Evolutionary conservation across 2,113 vertebrate species (phyloP), one percentile per base, ranked within the genome.

Genomic region (Forbesichthys agassizii): DNA sequence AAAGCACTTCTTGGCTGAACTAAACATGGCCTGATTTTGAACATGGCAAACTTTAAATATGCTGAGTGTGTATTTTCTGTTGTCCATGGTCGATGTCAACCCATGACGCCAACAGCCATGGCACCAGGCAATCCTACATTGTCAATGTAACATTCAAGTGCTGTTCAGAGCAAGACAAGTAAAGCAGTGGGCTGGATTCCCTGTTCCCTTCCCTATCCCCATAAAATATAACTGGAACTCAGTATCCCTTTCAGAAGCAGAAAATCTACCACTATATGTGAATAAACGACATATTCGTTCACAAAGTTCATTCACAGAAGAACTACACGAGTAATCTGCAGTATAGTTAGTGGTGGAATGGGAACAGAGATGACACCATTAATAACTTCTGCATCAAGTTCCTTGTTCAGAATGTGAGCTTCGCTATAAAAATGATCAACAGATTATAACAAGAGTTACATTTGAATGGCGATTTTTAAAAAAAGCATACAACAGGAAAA

Each of bases 81-180:
- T 96, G 66, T 33, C 48, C 1, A 71, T 80, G 0, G 94, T 99
- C 74, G 93, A 96, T 14, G 91, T 99, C 67, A 82, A 2, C 49
- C 97, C 98, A 0, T 99, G 98, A 53, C 73, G 92, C 12, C 71
- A 4, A 16, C 92, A 95, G 82, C 98, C 98, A 5, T 99, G 98
- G 89, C 49, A 98, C 92, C 83, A 96, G 96, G 59, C 79, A 91
- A 10, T 88, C 92, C 3, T 99, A 96, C 73, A 88, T 87, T 9
- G 93, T 99, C 74, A 98, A 98, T 8, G 94, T 97, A 73, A 98
- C 96, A 0, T 98, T 99, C 62, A 81, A 98, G 97, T 62, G 98
- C 3, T 78, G 93, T 89, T 0, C 75, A 74, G 1, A 97, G 94
- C 67, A 54, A 93, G 60, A 91, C 87, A 0, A 95, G 94, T 82